These are phyloP conservation scores for Oncorhynchus kisutch DNA, from an alignment of 2,113 vertebrate genomes.

Conservation along the genomic window DNA sequence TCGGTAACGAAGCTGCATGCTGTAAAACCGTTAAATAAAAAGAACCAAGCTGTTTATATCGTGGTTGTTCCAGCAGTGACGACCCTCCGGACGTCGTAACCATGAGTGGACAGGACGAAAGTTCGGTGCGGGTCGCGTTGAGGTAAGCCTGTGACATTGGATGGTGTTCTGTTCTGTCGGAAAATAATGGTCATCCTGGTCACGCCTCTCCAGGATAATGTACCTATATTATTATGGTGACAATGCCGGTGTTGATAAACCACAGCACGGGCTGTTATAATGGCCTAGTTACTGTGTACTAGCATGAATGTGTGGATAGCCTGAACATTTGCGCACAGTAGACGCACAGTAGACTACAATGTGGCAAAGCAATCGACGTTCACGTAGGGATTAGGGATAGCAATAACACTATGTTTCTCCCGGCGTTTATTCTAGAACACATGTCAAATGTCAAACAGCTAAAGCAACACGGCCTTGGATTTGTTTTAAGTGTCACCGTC, in stretches of 20 bases:
- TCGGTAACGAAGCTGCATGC: constrained; percentile 21
- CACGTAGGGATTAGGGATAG: not conserved
- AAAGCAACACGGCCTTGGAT: not conserved
- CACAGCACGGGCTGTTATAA: not conserved
- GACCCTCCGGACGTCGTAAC: not conserved
- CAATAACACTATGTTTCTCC: not conserved
- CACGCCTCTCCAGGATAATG: constrained; percentile 55
- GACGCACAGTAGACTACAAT: not conserved
- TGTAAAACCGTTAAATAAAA: constrained; percentile 66
- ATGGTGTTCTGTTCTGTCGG: not conserved
- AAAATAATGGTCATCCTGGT: constrained; percentile 46
- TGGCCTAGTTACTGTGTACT: not conserved
- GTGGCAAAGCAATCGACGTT: not conserved
- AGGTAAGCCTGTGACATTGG: constrained; percentile 73
- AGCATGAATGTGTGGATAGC: not conserved
- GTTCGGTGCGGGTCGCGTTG: constrained; percentile 93
- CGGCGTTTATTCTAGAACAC: not conserved
- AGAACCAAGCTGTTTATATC: constrained; percentile 53
- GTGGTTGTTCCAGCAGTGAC: not conserved
- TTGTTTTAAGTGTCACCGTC: not conserved
- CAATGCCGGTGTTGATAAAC: not conserved
- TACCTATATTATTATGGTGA: constrained; percentile 34
- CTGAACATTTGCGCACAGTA: not conserved
- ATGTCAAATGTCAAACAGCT: not conserved
- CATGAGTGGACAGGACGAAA: constrained; percentile 87